Evolutionary conservation across 1,140 invertebrate species (phyloP).

Genomic region (Drosophila setifemur): DNA sequence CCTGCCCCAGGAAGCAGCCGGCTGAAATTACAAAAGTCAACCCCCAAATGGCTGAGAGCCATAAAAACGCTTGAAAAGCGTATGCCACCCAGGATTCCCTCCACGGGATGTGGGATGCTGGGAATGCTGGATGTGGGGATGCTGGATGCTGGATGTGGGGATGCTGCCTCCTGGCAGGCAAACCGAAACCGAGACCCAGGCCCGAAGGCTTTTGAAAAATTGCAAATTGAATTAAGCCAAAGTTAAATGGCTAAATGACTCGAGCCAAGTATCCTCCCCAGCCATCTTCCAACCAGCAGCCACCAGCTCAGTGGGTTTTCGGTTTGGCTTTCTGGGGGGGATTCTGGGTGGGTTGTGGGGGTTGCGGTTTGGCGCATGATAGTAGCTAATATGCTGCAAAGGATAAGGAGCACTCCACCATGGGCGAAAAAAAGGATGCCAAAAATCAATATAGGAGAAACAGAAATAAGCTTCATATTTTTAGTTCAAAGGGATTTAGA

Average conservation of each 20-base stretch:
- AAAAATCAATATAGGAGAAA: not conserved
- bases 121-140: constrained; percentile 4
- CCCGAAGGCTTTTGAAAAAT: constrained; percentile 77
- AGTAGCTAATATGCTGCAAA: constrained; percentile 77
- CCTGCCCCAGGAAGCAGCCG: constrained; percentile 74
- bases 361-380: constrained; percentile 74
- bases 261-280: constrained; percentile 62
- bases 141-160: no score
- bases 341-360: constrained; percentile 39
- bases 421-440: constrained; percentile 8
- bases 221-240: constrained; percentile 82
- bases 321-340: not conserved
- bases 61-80: constrained; percentile 77
- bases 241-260: constrained; percentile 82
- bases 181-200: constrained; percentile 25
- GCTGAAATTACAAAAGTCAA: constrained; percentile 79
- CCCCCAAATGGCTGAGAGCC: constrained; percentile 59
- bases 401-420: constrained; percentile 55
- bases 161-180: constrained; percentile 8
- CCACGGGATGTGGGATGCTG: constrained; percentile 12
- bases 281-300: constrained; percentile 31
- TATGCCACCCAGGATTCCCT: constrained; percentile 45
- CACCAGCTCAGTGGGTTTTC: constrained; percentile 23
- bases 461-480: not conserved
- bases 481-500: no score